Evolutionary conservation across 2,888 invertebrate genomes (phyloP).

Genomic region (Frankliniella intonsa): DNA sequence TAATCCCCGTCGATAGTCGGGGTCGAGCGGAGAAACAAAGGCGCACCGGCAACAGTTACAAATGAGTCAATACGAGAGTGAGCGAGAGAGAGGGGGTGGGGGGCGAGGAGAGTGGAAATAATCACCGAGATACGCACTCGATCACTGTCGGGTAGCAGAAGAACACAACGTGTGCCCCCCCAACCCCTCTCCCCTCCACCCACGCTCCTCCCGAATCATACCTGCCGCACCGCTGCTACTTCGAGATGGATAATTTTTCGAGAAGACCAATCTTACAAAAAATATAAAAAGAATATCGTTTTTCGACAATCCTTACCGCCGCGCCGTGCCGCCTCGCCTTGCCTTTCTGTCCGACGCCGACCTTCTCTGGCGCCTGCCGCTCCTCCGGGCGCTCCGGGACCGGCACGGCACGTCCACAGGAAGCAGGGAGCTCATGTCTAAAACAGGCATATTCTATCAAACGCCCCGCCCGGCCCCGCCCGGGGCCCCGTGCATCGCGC

Average conservation of each 20-base stretch:
- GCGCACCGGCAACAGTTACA: slow-evolving; percentile 9
- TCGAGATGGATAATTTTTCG: too few species aligned
- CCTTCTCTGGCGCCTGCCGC: too few species aligned
- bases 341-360: too few species aligned
- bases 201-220: neutral
- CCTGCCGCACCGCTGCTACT: too few species aligned
- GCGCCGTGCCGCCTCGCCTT: too few species aligned
- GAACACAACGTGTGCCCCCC: too few species aligned
- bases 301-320: too few species aligned
- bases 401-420: neutral
- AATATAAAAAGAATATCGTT: too few species aligned
- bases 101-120: neutral
- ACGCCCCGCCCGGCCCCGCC: neutral
- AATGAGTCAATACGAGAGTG: slow-evolving; percentile 20
- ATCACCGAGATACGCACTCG: slow-evolving; percentile 8
- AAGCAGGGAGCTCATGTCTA: neutral
- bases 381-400: neutral
- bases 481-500: too few species aligned
- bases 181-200: neutral
- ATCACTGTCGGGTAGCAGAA: neutral
- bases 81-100: neutral
- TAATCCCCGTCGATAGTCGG: slow-evolving; percentile 19
- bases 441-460: slow-evolving; percentile 20
- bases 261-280: too few species aligned
- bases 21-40: slow-evolving; percentile 17